These are phyloP conservation scores for Drosophila sechellia DNA, from an alignment of 1,140 invertebrate species.

Conservation along the genomic window DNA sequence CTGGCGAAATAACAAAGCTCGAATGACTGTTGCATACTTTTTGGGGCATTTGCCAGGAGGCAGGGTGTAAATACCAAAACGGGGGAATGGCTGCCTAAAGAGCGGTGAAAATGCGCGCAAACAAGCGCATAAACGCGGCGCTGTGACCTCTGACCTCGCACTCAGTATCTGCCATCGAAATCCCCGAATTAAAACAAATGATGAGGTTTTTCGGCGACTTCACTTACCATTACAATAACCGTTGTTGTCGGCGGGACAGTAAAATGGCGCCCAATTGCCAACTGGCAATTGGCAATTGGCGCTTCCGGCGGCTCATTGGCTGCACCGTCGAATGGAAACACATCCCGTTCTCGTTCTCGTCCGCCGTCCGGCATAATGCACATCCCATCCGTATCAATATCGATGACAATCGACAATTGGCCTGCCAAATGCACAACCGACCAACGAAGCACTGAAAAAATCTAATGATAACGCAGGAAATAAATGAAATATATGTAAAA, in stretches of 20 bases:
- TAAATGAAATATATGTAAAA: neutral
- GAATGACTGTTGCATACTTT: constrained; percentile 70
- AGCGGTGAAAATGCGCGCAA: constrained; percentile 65
- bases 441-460: constrained; percentile 26
- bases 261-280: constrained; percentile 80
- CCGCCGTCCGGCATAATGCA: constrained; percentile 59
- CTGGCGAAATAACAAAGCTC: constrained; percentile 71
- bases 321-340: constrained; percentile 43
- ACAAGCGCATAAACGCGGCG: constrained; percentile 73
- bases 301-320: constrained; percentile 79
- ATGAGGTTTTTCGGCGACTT: constrained; percentile 57
- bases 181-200: constrained; percentile 77
- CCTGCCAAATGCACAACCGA: constrained; percentile 70
- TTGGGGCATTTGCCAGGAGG: constrained; percentile 21
- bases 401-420: constrained; percentile 75
- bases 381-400: constrained; percentile 80
- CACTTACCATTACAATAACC: constrained; percentile 30
- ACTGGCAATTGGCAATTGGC: constrained; percentile 79
- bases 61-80: constrained; percentile 9
- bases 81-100: constrained; percentile 11
- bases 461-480: too few relatives aligned
- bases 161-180: neutral
- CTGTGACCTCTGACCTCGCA: neutral
- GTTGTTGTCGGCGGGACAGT: constrained; percentile 34
- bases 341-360: constrained; percentile 9